These are phyloP conservation scores for Pogoniulus pusillus DNA, from an alignment of 2,797 vertebrate genomes.

Conservation along the genomic window DNA sequence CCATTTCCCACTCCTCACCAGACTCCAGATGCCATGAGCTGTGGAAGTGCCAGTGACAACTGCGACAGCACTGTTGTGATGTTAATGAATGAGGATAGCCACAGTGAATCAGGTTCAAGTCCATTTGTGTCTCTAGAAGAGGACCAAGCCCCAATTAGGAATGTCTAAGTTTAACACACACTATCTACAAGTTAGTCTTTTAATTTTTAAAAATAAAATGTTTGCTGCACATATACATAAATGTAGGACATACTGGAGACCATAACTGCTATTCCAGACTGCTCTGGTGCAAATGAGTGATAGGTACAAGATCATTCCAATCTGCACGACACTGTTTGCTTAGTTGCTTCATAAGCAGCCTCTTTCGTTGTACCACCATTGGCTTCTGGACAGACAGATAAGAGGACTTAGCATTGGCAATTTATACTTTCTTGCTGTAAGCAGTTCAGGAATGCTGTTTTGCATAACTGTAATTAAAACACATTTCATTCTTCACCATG, in stretches of 20 bases:
- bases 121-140: not conserved
- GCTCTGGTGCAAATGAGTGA: not conserved
- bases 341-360: not conserved
- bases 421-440: not conserved
- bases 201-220: not conserved
- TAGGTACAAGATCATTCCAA: not conserved
- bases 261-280: not conserved
- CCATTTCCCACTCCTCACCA: not conserved
- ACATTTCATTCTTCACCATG: not conserved
- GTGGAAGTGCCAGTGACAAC: fast-evolving
- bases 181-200: not conserved
- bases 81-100: not conserved
- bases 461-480: not conserved
- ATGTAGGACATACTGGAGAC: not conserved
- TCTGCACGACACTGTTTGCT: not conserved
- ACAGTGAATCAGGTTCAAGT: not conserved
- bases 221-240: not conserved
- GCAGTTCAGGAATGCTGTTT: not conserved
- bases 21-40: not conserved
- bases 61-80: not conserved
- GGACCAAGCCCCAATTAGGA: not conserved
- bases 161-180: not conserved
- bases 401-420: not conserved
- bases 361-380: not conserved
- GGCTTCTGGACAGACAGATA: not conserved